These are phyloP conservation scores for Trochalopteron elliotii DNA, from an alignment of 2,113 vertebrate species.

Conservation along the genomic window DNA sequence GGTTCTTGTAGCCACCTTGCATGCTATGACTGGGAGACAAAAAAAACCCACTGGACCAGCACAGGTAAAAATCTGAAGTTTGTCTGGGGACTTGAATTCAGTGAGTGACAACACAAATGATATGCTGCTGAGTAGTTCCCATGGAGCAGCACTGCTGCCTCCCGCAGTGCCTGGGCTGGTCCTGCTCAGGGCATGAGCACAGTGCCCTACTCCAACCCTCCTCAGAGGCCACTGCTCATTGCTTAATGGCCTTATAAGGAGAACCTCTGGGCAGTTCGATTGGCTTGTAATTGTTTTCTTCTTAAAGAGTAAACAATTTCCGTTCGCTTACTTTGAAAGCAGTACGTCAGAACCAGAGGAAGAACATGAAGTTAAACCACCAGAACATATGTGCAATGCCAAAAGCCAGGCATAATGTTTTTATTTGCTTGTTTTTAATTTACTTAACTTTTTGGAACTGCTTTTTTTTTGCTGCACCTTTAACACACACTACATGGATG, in stretches of 20 bases:
- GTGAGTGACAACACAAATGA: neutral
- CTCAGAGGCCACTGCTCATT: neutral
- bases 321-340: neutral
- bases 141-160: neutral
- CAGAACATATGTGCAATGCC: neutral
- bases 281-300: neutral
- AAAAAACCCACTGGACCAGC: neutral
- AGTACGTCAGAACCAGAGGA: neutral
- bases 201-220: neutral
- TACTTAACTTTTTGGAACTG: neutral
- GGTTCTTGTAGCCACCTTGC: neutral
- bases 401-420: neutral
- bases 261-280: neutral
- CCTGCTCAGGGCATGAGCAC: neutral
- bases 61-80: neutral
- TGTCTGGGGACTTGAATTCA: neutral
- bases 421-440: neutral
- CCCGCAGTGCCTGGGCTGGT: rapidly evolving
- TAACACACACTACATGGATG: neutral
- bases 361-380: neutral
- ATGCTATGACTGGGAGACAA: neutral
- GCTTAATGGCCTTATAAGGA: neutral
- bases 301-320: neutral
- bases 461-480: neutral
- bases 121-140: rapidly evolving